Conservation (phyloP, 1,140 invertebrate species). For the Drosophila sp. region DNA sequence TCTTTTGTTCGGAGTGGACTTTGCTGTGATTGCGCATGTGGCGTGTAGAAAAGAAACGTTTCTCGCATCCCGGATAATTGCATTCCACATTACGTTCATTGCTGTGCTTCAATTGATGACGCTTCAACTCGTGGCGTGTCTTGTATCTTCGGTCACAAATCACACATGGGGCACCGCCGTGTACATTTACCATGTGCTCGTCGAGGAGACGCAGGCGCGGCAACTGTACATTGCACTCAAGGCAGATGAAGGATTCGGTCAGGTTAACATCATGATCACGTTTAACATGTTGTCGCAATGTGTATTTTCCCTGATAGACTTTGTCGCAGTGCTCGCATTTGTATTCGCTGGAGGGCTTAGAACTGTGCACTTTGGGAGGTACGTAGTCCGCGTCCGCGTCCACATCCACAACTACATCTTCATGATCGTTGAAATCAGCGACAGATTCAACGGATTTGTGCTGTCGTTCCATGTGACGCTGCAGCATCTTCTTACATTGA, state of each 20-base stretch:
- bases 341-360: conserved; percentile 27
- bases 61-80: conserved; percentile 66
- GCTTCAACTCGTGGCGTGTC: conserved; percentile 67
- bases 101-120: conserved; percentile 67
- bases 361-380: conserved; percentile 19
- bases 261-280: conserved; percentile 47
- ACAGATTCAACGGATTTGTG: conserved; percentile 36
- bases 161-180: conserved; percentile 56
- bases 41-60: conserved; percentile 66
- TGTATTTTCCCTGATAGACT: conserved; percentile 59
- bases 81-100: conserved; percentile 70
- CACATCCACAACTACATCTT: conserved; percentile 30
- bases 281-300: conserved; percentile 63
- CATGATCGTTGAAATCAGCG: conserved; percentile 5
- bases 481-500: conserved; percentile 56
- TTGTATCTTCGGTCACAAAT: conserved; percentile 66
- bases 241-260: conserved; percentile 48
- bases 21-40: conserved; percentile 74
- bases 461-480: conserved; percentile 58
- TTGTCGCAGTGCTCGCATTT: conserved; percentile 71
- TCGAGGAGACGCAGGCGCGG: conserved; percentile 64
- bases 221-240: conserved; percentile 59
- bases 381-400: conserved; percentile 47
- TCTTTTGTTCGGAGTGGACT: conserved; percentile 76
- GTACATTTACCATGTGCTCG: conserved; percentile 58